phyloP scores from a whole-genome alignment of 1,140 invertebrate genomes.

The Temnothorax nylanderi region DNA sequence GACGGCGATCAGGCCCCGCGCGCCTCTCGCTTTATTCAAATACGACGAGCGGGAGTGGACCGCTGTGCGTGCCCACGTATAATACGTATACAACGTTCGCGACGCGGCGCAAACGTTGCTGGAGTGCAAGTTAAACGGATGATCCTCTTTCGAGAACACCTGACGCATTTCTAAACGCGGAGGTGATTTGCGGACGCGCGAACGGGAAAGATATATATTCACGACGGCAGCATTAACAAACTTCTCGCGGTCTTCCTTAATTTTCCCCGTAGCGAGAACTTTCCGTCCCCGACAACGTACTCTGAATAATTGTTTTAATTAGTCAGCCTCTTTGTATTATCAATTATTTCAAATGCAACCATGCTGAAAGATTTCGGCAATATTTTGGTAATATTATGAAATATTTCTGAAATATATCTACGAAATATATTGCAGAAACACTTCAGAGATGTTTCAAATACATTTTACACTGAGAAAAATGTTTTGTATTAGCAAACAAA shows the following conservation, averaged over 20 bases:
- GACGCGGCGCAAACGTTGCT: constrained; percentile 45
- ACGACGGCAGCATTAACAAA: constrained; percentile 20
- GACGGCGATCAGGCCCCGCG: neutral
- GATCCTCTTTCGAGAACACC: constrained; percentile 54
- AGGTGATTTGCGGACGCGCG: constrained; percentile 19
- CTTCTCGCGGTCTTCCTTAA: neutral
- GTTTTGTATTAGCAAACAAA: no score
- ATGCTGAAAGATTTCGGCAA: no score
- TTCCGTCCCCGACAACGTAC: neutral
- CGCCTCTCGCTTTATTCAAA: constrained; percentile 49
- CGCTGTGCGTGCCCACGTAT: constrained; percentile 37
- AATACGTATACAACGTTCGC: no score
- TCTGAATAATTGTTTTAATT: neutral
- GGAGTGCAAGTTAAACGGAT: constrained; percentile 78
- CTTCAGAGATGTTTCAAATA: no score
- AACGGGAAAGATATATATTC: constrained; percentile 9
- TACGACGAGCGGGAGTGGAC: constrained; percentile 36
- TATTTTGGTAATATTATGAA: no score
- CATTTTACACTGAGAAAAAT: no score
- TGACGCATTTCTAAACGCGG: constrained; percentile 27
- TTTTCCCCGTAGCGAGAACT: neutral
- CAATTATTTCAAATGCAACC: no score
- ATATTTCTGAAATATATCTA: no score
- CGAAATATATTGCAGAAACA: no score
- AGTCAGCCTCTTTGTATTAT: neutral